Evolutionary conservation across 2,113 vertebrate genomes (phyloP).

Genomic region (Columba livia): DNA sequence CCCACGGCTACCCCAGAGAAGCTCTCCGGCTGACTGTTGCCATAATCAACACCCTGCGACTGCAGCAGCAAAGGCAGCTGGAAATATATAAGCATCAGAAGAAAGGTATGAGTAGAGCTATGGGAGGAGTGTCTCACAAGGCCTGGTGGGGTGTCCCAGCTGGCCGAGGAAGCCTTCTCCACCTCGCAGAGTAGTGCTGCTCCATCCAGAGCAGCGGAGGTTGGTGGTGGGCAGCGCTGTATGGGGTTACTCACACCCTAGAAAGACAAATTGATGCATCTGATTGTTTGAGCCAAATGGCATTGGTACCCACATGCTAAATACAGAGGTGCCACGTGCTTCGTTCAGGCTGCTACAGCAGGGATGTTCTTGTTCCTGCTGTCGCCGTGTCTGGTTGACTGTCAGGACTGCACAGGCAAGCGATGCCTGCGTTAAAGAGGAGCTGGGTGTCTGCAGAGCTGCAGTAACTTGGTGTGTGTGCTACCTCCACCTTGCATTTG

Average conservation of each 20-base stretch:
- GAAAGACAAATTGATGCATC: background rate
- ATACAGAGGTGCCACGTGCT: background rate
- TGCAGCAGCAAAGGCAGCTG: slow-evolving; percentile 95
- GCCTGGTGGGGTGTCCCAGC: background rate
- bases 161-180: background rate
- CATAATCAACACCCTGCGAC: slow-evolving; percentile 94
- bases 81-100: slow-evolving; percentile 99
- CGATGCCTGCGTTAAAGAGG: background rate
- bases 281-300: background rate
- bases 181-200: background rate
- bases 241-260: background rate
- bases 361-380: background rate
- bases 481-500: background rate
- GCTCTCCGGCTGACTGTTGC: slow-evolving; percentile 94
- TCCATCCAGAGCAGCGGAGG: background rate
- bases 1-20: slow-evolving; percentile 96
- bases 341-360: background rate
- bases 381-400: background rate
- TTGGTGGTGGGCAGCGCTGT: background rate
- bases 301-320: background rate
- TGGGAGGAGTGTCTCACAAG: background rate
- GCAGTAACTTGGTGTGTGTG: background rate
- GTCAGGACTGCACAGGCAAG: background rate
- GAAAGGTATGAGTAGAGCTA: slow-evolving; percentile 83
- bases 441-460: background rate